Percentiles rank a stretch among this genome's conserved stretches.
phyloP scores from a whole-genome alignment of 2,113 vertebrate genomes.

The Patagioenas fasciata region DNA sequence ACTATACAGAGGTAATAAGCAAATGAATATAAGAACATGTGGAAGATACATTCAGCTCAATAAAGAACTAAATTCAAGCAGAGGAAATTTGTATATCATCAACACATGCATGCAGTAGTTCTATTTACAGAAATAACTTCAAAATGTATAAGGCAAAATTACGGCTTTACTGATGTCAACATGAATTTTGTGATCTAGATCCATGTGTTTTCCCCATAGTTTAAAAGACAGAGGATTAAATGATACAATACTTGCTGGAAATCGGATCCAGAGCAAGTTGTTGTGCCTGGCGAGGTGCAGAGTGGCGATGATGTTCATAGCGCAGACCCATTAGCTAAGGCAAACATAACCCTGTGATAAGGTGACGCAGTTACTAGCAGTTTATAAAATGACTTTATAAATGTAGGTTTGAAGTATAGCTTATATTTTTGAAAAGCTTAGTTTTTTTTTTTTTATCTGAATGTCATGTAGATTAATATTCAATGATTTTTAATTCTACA shows the following conservation, averaged over 20 bases:
- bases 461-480: background rate
- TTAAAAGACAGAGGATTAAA: background rate
- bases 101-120: background rate
- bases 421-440: background rate
- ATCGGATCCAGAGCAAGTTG: background rate
- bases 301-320: background rate
- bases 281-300: background rate
- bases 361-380: background rate
- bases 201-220: background rate
- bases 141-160: background rate
- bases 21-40: background rate
- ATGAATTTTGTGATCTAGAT: background rate
- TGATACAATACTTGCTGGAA: background rate
- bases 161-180: background rate
- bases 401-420: background rate
- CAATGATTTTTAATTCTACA: background rate
- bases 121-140: background rate
- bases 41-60: background rate
- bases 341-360: background rate
- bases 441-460: background rate
- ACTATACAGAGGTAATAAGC: background rate
- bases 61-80: background rate
- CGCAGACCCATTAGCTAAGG: background rate
- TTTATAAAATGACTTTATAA: background rate
- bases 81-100: background rate